A percentile compares a stretch with the other conserved stretches of the same genome.
Evolutionary conservation across 2,888 invertebrate genomes (phyloP).

Genomic region (Conistra vaccinii): DNA sequence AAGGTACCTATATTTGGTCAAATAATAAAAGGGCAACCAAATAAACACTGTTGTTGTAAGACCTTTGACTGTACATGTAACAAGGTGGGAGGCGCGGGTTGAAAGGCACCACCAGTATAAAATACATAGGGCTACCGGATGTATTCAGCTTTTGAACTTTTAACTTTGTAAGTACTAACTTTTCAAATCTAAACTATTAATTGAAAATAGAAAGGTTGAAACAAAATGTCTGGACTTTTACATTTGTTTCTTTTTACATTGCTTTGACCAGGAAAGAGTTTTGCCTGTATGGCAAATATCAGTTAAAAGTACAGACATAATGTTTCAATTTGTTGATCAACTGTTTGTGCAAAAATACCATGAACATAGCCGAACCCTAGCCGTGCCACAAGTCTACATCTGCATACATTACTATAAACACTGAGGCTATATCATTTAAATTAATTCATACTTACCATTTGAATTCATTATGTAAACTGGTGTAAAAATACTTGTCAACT

Average conservation of each 20-base stretch:
- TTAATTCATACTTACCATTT: neutral
- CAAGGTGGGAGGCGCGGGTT: neutral
- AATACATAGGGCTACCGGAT: neutral
- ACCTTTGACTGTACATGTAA: neutral
- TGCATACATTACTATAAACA: neutral
- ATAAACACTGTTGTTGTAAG: neutral
- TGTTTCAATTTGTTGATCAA: neutral
- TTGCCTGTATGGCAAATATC: neutral
- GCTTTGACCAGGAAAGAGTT: neutral
- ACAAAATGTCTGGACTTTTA: neutral
- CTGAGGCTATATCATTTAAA: neutral
- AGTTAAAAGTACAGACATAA: neutral
- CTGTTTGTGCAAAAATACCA: no score
- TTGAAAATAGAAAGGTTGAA: neutral
- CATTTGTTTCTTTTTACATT: neutral
- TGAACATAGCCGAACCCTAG: neutral
- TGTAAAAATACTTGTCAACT: slow-evolving; percentile 7
- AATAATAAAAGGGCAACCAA: neutral
- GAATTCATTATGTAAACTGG: neutral
- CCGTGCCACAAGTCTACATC: no score
- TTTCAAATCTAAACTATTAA: neutral
- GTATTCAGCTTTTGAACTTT: neutral
- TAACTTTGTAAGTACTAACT: neutral
- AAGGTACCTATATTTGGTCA: neutral
- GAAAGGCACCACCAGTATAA: no score